Conservation (phyloP, 2,888 invertebrate genomes). For the Nebria salina region DNA sequence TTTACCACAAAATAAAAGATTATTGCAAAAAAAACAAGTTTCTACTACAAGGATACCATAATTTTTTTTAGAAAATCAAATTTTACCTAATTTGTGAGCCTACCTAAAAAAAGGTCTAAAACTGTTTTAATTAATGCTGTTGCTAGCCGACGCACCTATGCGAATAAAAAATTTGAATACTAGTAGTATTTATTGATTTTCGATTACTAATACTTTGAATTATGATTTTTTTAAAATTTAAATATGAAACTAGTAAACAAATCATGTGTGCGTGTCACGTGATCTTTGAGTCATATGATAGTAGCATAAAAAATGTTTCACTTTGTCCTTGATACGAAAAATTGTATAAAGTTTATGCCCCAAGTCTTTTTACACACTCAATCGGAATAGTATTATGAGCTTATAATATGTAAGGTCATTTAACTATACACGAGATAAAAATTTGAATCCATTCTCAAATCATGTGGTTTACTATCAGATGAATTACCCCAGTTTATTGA, state of each 20-base stretch:
- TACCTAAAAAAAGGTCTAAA: too few relatives aligned
- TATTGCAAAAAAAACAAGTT: too few relatives aligned
- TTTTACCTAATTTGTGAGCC: too few relatives aligned
- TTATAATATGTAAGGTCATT: background rate
- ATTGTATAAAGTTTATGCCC: background rate
- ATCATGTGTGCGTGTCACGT: background rate
- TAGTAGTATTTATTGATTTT: too few relatives aligned
- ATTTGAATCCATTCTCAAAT: background rate
- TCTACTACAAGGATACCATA: too few relatives aligned
- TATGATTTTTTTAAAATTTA: too few relatives aligned
- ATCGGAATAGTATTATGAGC: background rate
- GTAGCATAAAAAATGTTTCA: background rate
- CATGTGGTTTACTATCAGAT: background rate
- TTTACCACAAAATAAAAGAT: too few relatives aligned
- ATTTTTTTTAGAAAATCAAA: too few relatives aligned
- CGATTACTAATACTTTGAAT: too few relatives aligned
- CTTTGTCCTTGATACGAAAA: background rate
- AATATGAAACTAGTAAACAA: background rate
- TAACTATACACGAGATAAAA: background rate
- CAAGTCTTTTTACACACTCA: background rate
- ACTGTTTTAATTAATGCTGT: too few relatives aligned
- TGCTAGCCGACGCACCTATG: too few relatives aligned
- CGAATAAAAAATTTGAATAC: too few relatives aligned
- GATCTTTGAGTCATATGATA: conserved; percentile 1
- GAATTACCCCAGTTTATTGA: background rate